Percentiles rank a stretch among this genome's conserved stretches.
Conservation (phyloP, 1,140 invertebrate species). For the Nymphalis io region DNA sequence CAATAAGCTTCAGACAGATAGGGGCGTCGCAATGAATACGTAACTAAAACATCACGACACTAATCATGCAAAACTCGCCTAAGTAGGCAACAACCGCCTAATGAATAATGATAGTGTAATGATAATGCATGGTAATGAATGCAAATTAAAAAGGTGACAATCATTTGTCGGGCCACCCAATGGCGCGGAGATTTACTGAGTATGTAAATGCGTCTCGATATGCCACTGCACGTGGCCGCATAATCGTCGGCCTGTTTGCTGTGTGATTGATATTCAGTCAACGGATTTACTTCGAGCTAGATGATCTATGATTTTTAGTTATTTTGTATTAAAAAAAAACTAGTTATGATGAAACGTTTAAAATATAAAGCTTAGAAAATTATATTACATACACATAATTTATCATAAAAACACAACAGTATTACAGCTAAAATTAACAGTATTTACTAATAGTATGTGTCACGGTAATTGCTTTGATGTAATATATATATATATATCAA, state of each 20-base stretch:
- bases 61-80: conserved; percentile 65
- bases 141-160: conserved; percentile 79
- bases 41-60: conserved; percentile 61
- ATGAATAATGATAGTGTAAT: conserved; percentile 53
- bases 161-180: conserved; percentile 71
- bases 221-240: conserved; percentile 64
- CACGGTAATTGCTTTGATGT: too few species aligned
- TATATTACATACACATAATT: too few species aligned
- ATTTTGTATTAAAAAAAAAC: background rate
- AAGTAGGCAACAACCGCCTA: conserved; percentile 55
- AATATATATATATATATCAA: too few species aligned
- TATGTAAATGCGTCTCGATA: conserved; percentile 65
- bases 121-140: conserved; percentile 69
- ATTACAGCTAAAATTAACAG: too few species aligned
- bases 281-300: conserved; percentile 31
- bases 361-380: too few species aligned
- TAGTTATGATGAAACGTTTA: too few species aligned
- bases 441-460: too few species aligned
- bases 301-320: conserved; percentile 17
- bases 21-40: conserved; percentile 55
- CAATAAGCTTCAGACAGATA: conserved; percentile 44
- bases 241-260: conserved; percentile 57
- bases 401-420: too few species aligned
- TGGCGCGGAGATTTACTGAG: conserved; percentile 55
- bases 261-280: conserved; percentile 60